These are phyloP conservation scores for Mormyrops attenuatus DNA, from an alignment of 2,797 vertebrate species.

Conservation along the genomic window DNA sequence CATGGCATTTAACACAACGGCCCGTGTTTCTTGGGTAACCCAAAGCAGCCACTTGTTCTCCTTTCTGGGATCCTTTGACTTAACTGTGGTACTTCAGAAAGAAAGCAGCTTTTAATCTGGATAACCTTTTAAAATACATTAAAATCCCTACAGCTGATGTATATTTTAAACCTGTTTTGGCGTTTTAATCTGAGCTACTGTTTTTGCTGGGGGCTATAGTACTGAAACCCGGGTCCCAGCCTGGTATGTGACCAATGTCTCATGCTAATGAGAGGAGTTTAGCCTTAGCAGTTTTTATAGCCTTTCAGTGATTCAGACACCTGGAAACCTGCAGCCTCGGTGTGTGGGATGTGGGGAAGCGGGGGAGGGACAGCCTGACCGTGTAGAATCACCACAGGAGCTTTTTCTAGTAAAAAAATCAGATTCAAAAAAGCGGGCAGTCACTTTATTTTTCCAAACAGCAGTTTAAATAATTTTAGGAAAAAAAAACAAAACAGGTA, in stretches of 20 bases:
- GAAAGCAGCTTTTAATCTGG: not conserved
- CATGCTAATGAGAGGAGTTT: not conserved
- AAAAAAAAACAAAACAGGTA: not conserved
- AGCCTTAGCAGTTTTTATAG: not conserved
- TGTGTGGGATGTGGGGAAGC: not conserved
- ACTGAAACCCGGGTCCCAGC: not conserved
- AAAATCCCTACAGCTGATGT: not conserved
- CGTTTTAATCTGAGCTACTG: not conserved
- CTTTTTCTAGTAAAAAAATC: not conserved
- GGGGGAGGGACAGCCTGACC: not conserved
- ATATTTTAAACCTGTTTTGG: not conserved
- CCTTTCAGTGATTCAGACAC: not conserved
- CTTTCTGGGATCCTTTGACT: not conserved
- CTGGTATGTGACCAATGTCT: not conserved
- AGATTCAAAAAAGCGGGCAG: not conserved
- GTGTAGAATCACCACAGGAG: not conserved
- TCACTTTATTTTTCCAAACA: not conserved
- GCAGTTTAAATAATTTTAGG: not conserved
- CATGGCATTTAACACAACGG: not conserved
- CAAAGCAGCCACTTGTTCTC: not conserved
- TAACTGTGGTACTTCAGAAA: conserved; percentile 4
- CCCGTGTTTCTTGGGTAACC: not conserved
- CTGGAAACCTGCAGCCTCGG: not conserved
- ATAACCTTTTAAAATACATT: not conserved
- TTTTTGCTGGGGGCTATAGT: not conserved